Conservation (phyloP, 2,113 vertebrate species). For the Apteryx owenii region DNA sequence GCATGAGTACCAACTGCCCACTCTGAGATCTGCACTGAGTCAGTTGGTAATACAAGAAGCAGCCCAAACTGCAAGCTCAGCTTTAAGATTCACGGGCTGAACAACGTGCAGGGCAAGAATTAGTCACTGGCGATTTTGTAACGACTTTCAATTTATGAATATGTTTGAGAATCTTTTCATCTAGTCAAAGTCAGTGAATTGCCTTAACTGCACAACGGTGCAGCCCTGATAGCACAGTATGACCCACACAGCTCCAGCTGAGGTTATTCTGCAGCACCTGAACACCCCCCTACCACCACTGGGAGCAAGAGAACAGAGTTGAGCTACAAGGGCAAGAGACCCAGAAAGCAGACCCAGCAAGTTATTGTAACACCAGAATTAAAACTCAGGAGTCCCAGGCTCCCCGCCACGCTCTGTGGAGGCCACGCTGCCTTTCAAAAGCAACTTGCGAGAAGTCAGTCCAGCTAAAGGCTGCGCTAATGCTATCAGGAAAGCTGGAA, state of each 20-base stretch:
- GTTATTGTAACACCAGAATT: neutral
- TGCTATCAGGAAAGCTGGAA: neutral
- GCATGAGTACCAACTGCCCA: neutral
- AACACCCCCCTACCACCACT: neutral
- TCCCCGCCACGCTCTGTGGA: neutral
- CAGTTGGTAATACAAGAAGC: neutral
- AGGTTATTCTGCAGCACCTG: neutral
- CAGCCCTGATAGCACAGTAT: rapidly evolving
- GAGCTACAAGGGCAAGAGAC: neutral
- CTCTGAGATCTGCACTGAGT: neutral
- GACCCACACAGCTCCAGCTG: neutral
- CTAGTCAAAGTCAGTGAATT: neutral
- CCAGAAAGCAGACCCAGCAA: neutral
- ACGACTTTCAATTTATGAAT: neutral
- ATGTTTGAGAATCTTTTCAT: neutral
- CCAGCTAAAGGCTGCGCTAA: neutral
- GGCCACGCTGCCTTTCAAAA: neutral
- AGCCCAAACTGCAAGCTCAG: neutral
- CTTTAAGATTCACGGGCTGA: neutral
- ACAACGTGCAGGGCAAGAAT: neutral
- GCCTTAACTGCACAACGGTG: neutral
- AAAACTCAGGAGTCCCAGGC: neutral
- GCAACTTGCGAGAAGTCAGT: neutral
- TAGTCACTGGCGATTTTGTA: neutral
- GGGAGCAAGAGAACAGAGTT: neutral